Evolutionary conservation across 2,113 vertebrate genomes (phyloP).

Genomic region (Pan troglodytes): NHGRI_mPanTro3-v2.1_pri NC_072404.2:137075501-137076000

Average conservation of each 20-base stretch:
- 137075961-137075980: not conserved
- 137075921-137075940: not conserved
- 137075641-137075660: not conserved
- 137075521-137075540: not conserved
- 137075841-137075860: not conserved
- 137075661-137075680: not conserved
- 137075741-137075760: not conserved
- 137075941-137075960: not conserved
- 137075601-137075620: not conserved
- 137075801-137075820: not conserved
- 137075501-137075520: not conserved
- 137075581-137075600: not conserved
- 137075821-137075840: not conserved
- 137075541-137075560: not conserved
- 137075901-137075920: not conserved
- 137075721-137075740: not conserved
- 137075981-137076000: not conserved
- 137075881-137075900: not conserved
- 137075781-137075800: not conserved
- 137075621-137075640: constrained; percentile 1
- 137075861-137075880: not conserved
- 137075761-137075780: constrained; percentile 16
- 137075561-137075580: not conserved
- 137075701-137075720: not conserved
- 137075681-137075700: constrained; percentile 1